Percentiles rank a stretch among this genome's conserved stretches.
These are phyloP conservation scores for Thalassoma bifasciatum DNA, from an alignment of 2,113 vertebrate species.

Conservation along the genomic window DNA sequence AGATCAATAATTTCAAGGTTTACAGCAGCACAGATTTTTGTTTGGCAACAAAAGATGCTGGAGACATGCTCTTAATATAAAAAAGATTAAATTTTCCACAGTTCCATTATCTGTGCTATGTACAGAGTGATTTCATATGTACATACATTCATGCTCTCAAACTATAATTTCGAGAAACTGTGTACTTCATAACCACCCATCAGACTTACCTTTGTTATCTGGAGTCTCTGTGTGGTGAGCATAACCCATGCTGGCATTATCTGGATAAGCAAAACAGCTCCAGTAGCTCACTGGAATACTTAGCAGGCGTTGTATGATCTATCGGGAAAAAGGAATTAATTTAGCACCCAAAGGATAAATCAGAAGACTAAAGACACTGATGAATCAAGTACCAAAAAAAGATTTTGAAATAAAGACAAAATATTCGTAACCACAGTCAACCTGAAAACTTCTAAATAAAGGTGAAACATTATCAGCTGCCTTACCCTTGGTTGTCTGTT, in stretches of 20 bases:
- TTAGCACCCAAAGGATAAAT: background rate
- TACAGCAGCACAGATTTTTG: background rate
- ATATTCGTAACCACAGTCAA: too few relatives aligned
- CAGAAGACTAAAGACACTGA: too few relatives aligned
- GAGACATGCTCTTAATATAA: background rate
- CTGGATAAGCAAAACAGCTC: constrained; percentile 87
- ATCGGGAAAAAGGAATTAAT: constrained; percentile 8
- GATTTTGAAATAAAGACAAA: too few relatives aligned
- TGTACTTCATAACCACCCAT: background rate
- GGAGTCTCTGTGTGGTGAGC: constrained; percentile 82
- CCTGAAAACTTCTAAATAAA: too few relatives aligned
- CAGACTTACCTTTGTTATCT: constrained; percentile 85
- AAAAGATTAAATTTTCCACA: background rate
- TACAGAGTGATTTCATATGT: too few relatives aligned
- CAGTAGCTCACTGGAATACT: constrained; percentile 89
- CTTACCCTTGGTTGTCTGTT: constrained; percentile 89
- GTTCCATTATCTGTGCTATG: background rate
- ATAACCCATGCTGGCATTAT: constrained; percentile 79
- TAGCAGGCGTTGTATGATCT: constrained; percentile 91
- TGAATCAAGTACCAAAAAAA: too few relatives aligned
- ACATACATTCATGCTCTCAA: background rate
- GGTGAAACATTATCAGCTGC: background rate
- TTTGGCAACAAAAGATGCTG: background rate
- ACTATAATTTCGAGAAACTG: background rate
- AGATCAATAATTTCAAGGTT: constrained; percentile 5